These are phyloP conservation scores for Eulithis testata DNA, from an alignment of 2,888 invertebrate species.

Conservation along the genomic window DNA sequence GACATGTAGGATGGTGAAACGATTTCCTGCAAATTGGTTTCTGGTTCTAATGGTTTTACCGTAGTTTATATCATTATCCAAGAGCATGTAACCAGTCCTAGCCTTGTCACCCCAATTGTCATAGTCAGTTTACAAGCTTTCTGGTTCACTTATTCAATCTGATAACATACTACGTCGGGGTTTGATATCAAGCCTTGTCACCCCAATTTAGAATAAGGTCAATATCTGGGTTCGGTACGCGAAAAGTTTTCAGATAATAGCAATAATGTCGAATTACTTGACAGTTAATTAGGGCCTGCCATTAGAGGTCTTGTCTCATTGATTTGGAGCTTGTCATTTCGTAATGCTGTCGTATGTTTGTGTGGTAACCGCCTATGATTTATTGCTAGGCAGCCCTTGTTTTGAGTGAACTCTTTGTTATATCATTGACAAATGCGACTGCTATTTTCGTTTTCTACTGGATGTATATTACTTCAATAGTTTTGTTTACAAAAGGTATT, in stretches of 20 bases:
- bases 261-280: conserved; percentile 75
- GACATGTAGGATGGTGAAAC: too few relatives aligned
- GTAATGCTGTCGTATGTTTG: conserved; percentile 71
- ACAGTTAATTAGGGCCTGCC: conserved; percentile 81
- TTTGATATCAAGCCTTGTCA: conserved; percentile 2
- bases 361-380: conserved; percentile 66
- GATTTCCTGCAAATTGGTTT: too few relatives aligned
- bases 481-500: background rate
- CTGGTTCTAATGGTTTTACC: too few relatives aligned
- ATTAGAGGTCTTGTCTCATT: conserved; percentile 69
- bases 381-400: conserved; percentile 61
- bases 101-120: too few relatives aligned
- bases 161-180: background rate
- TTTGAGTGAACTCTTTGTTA: conserved; percentile 71
- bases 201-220: conserved; percentile 26
- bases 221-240: conserved; percentile 38
- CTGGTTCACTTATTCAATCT: background rate
- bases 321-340: conserved; percentile 64
- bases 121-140: too few relatives aligned
- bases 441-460: conserved; percentile 62
- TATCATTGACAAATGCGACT: conserved; percentile 70
- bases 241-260: conserved; percentile 54
- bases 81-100: too few relatives aligned
- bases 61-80: too few relatives aligned
- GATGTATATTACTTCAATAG: conserved; percentile 19